A percentile compares a stretch with the other conserved stretches of the same genome.
These are phyloP conservation scores for Microvelia longipes DNA, from an alignment of 1,140 invertebrate species.

Conservation along the genomic window DNA sequence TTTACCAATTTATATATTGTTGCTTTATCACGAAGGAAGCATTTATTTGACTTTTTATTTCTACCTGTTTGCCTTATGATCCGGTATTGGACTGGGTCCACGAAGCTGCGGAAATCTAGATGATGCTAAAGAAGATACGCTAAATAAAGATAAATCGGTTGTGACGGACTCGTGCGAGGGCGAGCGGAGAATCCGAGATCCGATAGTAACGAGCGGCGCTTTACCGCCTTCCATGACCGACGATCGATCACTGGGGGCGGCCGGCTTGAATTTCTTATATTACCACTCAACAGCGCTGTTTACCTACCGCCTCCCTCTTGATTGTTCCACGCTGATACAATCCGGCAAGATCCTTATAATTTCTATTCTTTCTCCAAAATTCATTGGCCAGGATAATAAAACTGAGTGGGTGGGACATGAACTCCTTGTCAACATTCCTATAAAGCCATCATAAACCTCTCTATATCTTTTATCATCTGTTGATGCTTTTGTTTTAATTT, in stretches of 20 bases:
- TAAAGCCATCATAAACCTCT: too few relatives aligned
- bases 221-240: conserved; percentile 23
- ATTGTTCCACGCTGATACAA: neutral
- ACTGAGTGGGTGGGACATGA: too few relatives aligned
- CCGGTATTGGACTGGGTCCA: conserved; percentile 53
- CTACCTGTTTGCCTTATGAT: conserved; percentile 28
- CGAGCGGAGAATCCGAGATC: conserved; percentile 51
- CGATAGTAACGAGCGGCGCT: conserved; percentile 35
- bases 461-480: too few relatives aligned
- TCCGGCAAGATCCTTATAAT: neutral
- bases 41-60: too few relatives aligned
- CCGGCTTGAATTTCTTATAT: neutral
- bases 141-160: conserved; percentile 63
- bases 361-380: too few relatives aligned
- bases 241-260: conserved; percentile 4
- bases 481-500: too few relatives aligned
- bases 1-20: too few relatives aligned
- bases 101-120: conserved; percentile 40
- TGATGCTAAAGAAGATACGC: conserved; percentile 50
- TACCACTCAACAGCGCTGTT: neutral
- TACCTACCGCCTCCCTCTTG: neutral
- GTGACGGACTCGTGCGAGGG: conserved; percentile 69
- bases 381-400: too few relatives aligned
- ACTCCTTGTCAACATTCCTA: too few relatives aligned
- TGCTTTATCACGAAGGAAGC: too few relatives aligned